Evolutionary conservation across 2,888 invertebrate species (phyloP), one percentile per base, ranked within the genome.

Genomic region (Drosophila dives): DNA sequence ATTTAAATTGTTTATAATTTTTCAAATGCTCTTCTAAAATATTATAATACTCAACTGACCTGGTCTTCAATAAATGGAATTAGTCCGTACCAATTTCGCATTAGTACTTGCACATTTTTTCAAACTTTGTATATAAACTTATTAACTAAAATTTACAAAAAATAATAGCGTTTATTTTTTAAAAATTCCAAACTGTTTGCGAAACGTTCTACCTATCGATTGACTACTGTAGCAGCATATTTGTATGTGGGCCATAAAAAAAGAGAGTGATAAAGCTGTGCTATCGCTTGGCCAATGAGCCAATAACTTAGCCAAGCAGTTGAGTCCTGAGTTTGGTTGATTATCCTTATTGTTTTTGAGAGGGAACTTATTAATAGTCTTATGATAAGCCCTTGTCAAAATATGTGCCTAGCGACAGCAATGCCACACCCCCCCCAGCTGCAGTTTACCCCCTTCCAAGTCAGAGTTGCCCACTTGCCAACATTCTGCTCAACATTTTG

Each of bases 281-380:
- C 29, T 11, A 36, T 49, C 12, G 15, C 34, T 40, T 32, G 34
- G 48, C 60, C 20, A 50, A 60, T 68, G 53, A 60, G 54, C 23
- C 40, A 33, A 34, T 54, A 54, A 54, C 33, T 42, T 54, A 32
- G 40, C 40, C 40, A 38, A 48, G 50, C 49, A 32, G 33, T 38
- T n/a, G 36, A 40, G 29, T n/a, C 29, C n/a, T 40, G 7, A 12
- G 40, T 10, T 34, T 36, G 15, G 8, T 12, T 32, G 20, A 4
- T 11, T 5, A 6, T 23, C 12, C n/a, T n/a, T 23, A 34, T 45
- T 26, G 12, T 29, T 56, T 29, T 51, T 8, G n/a, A 26, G 51
- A 2, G 11, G n/a, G 45, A 64, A 62, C 65, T 66, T 78, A 74
- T 74, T 78, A 74, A 77, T 61, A 64, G 60, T 65, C 59, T 58